Percentiles rank a stretch among this genome's conserved stretches.
phyloP scores from a whole-genome alignment of 2,888 invertebrate genomes.

The Trilocha varians region DNA sequence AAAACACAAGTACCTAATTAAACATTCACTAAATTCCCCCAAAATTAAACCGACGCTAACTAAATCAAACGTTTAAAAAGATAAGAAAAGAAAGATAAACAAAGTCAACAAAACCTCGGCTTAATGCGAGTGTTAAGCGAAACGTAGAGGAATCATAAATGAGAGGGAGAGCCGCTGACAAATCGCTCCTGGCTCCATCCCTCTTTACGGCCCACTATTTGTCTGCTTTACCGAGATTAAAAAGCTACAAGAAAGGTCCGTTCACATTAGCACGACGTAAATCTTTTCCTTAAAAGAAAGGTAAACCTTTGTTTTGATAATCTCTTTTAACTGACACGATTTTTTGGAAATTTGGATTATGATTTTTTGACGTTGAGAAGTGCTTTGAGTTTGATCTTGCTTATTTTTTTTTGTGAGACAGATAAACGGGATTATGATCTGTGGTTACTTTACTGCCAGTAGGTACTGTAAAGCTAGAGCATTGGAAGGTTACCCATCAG shows the following conservation, averaged over 20 bases:
- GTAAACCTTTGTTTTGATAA: too few relatives aligned
- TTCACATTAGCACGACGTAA: not conserved
- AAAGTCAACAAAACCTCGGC: conserved; percentile 10
- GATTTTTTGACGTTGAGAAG: too few relatives aligned
- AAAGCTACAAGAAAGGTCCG: conserved; percentile 20
- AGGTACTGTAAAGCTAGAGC: too few relatives aligned
- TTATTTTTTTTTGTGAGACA: too few relatives aligned
- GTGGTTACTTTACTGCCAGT: too few relatives aligned
- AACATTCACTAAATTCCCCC: not conserved
- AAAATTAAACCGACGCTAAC: conserved; percentile 4
- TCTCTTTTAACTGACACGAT: too few relatives aligned
- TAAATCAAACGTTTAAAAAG: conserved; percentile 7
- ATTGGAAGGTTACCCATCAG: too few relatives aligned
- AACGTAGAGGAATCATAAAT: conserved; percentile 4
- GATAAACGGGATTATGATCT: too few relatives aligned
- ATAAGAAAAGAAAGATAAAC: conserved; percentile 10
- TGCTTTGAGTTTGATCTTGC: too few relatives aligned
- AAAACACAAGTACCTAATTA: too few relatives aligned
- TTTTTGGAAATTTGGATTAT: too few relatives aligned
- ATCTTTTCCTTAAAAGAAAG: not conserved
- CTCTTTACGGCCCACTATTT: conserved; percentile 29
- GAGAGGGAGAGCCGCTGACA: conserved; percentile 20
- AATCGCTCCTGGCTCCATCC: conserved; percentile 23
- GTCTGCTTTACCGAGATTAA: conserved; percentile 36
- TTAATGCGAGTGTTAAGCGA: conserved; percentile 3